Conservation (phyloP, 2,888 invertebrate species). For the Cosmopolites sordidus region DNA sequence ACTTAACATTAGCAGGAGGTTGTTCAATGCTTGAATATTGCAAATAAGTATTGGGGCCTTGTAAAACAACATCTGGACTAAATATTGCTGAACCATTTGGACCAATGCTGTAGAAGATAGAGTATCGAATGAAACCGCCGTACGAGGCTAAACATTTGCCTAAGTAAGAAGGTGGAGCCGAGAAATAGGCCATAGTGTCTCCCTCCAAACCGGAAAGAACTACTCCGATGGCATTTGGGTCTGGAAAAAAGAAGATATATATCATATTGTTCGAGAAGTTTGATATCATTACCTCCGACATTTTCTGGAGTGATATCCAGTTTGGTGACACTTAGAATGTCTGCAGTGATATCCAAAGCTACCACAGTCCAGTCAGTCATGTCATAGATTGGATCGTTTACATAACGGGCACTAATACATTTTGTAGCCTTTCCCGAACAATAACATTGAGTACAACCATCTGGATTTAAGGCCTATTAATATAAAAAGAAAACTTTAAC, state of each 20-base stretch:
- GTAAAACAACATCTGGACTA: conserved; percentile 77
- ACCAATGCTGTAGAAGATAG: conserved; percentile 63
- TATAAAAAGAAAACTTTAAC: conserved; percentile 3
- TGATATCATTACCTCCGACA: conserved; percentile 41
- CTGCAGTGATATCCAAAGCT: conserved; percentile 49
- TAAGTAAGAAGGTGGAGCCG: conserved; percentile 67
- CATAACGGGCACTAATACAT: conserved; percentile 74
- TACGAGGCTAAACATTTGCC: conserved; percentile 86
- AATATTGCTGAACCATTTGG: conserved; percentile 53
- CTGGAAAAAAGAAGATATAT: conserved; percentile 6
- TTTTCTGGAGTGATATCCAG: conserved; percentile 32
- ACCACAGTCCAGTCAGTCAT: conserved; percentile 67
- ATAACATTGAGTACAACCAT: conserved; percentile 95
- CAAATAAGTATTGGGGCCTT: conserved; percentile 62
- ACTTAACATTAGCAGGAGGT: conserved; percentile 65
- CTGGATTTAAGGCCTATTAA: conserved; percentile 53
- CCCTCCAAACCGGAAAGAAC: conserved; percentile 16
- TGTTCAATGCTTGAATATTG: conserved; percentile 74
- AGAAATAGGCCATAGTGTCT: conserved; percentile 63
- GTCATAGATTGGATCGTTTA: conserved; percentile 59
- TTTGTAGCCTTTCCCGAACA: conserved; percentile 91
- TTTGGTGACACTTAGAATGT: conserved; percentile 40
- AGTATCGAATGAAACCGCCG: conserved; percentile 79
- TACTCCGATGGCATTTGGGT: conserved; percentile 12
- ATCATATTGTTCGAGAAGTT: too few species aligned